phyloP scores from a whole-genome alignment of 1,140 invertebrate genomes.

The Zelostemma sp. region DNA sequence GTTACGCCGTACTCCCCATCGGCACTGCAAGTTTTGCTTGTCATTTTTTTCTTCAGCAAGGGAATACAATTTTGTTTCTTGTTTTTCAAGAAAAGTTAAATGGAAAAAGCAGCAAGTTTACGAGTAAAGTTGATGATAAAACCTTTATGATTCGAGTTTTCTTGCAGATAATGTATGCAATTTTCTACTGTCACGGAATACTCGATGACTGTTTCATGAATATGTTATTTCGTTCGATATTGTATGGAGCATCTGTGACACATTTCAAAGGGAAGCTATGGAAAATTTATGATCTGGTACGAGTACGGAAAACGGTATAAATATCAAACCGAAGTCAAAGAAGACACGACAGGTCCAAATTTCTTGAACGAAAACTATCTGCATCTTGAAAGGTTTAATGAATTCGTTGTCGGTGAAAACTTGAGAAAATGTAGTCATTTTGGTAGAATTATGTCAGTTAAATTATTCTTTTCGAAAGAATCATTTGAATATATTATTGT shows the following conservation, averaged over 20 bases:
- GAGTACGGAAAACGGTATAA: no score
- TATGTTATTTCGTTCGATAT: not conserved
- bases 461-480: no score
- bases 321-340: not conserved
- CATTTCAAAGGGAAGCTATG: not conserved
- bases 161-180: not conserved
- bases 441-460: no score
- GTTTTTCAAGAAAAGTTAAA: constrained; percentile 32
- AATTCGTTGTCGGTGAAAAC: no score
- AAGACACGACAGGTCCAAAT: no score
- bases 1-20: constrained; percentile 98
- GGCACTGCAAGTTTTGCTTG: constrained; percentile 75
- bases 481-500: no score
- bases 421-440: no score
- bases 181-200: not conserved
- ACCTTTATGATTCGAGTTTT: not conserved
- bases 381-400: no score
- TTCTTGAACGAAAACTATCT: no score
- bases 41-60: not conserved
- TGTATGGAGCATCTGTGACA: not conserved
- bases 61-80: not conserved
- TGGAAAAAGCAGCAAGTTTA: not conserved
- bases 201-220: not conserved
- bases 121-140: not conserved
- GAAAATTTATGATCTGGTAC: not conserved